A percentile compares a stretch with the other conserved stretches of the same genome.
Evolutionary conservation across 2,888 invertebrate genomes (phyloP).

Genomic region (Dioctria linearis): DNA sequence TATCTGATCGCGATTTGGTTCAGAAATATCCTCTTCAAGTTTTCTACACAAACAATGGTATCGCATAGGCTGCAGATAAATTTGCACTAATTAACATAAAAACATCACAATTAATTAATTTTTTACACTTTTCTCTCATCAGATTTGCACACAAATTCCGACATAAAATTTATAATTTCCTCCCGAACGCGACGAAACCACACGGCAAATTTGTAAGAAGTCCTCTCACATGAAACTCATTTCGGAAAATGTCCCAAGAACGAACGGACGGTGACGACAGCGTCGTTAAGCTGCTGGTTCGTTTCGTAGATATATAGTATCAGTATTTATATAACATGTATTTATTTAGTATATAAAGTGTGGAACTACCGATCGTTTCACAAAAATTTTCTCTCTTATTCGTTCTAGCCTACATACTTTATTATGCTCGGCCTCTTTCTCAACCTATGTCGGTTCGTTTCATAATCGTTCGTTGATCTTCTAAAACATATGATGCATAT

Average conservation of each 20-base stretch:
- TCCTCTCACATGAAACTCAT: slow-evolving; percentile 12
- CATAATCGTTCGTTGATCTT: slow-evolving; percentile 55
- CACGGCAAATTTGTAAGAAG: background rate
- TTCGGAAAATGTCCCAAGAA: slow-evolving; percentile 34
- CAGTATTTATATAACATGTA: too few relatives aligned
- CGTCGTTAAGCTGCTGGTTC: background rate
- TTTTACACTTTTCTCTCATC: too few relatives aligned
- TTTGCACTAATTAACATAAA: background rate
- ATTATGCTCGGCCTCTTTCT: background rate
- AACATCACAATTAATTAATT: too few relatives aligned
- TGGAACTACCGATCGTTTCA: slow-evolving; percentile 6
- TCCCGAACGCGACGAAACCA: background rate
- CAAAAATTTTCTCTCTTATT: background rate
- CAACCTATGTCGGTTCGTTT: slow-evolving; percentile 28
- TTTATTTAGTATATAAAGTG: too few relatives aligned
- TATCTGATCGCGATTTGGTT: background rate
- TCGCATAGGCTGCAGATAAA: background rate
- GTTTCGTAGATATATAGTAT: too few relatives aligned
- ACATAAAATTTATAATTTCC: background rate
- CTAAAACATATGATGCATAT: background rate
- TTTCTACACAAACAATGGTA: too few relatives aligned
- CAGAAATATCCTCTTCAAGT: background rate
- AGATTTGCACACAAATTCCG: too few relatives aligned
- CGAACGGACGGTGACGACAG: slow-evolving; percentile 30
- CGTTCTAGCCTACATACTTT: background rate